Conservation (phyloP, 2,797 vertebrate genomes). For the Hephaestus fuliginosus region DNA sequence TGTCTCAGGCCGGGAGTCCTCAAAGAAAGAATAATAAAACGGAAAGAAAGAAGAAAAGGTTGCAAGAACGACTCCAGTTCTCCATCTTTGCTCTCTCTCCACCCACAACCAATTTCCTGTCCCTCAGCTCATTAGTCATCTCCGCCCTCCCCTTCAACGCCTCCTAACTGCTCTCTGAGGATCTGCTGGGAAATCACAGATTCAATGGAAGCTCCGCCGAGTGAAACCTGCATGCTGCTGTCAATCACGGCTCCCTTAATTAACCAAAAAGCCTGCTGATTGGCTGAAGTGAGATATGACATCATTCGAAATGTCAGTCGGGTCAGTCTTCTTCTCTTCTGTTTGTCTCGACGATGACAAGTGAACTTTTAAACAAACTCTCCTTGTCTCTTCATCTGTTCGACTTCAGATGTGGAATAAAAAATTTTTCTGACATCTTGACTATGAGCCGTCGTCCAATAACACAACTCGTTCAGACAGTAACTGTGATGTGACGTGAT, state of each 20-base stretch:
- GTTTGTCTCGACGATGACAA: not conserved
- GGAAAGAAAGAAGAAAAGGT: slow-evolving; percentile 8
- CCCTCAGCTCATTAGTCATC: slow-evolving; percentile 54
- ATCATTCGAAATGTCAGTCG: not conserved
- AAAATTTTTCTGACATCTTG: no score
- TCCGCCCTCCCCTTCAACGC: slow-evolving; percentile 24
- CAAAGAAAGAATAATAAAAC: slow-evolving; percentile 1
- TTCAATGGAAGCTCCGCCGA: not conserved
- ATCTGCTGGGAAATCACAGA: slow-evolving; percentile 32
- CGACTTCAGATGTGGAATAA: not conserved
- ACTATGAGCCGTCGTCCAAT: not conserved
- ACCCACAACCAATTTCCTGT: slow-evolving; percentile 42
- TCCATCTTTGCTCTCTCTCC: slow-evolving; percentile 26
- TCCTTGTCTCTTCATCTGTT: not conserved
- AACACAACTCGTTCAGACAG: not conserved
- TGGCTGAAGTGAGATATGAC: not conserved
- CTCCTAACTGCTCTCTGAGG: slow-evolving; percentile 30
- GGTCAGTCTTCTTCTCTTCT: not conserved
- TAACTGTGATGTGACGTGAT: not conserved
- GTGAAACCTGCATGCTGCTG: slow-evolving; percentile 17
- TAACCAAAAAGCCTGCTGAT: slow-evolving; percentile 16
- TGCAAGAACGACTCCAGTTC: slow-evolving; percentile 11
- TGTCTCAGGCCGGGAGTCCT: not conserved
- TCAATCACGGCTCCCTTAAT: slow-evolving; percentile 14
- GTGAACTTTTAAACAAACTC: not conserved